A percentile compares a stretch with the other conserved stretches of the same genome.
phyloP scores from a whole-genome alignment of 1,140 invertebrate species.

The Choristoneura fumiferana region DNA sequence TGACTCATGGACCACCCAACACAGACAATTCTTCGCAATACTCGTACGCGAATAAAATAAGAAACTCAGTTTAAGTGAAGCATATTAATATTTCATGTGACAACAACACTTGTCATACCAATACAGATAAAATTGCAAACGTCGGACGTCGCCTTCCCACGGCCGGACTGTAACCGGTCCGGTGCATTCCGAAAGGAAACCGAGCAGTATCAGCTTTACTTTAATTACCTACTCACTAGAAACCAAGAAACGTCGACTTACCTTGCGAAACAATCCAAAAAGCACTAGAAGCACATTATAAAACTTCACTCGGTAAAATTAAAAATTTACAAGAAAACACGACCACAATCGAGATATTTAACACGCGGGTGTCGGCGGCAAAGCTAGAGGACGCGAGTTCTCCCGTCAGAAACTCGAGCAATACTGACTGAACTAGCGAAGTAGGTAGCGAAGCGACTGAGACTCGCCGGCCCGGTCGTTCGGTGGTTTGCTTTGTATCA shows the following conservation, averaged over 20 bases:
- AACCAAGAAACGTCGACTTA: constrained; percentile 54
- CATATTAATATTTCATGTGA: background rate
- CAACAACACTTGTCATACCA: constrained; percentile 31
- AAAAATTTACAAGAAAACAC: constrained; percentile 43
- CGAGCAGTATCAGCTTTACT: constrained; percentile 47
- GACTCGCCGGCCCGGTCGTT: constrained; percentile 27
- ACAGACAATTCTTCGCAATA: too few species aligned
- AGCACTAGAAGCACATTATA: constrained; percentile 47
- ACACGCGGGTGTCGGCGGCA: constrained; percentile 47
- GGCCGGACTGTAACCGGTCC: constrained; percentile 66
- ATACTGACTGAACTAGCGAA: constrained; percentile 46
- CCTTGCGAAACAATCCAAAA: constrained; percentile 40
- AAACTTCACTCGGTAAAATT: constrained; percentile 53
- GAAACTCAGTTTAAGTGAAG: too few species aligned
- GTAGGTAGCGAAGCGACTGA: background rate
- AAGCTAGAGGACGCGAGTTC: constrained; percentile 29
- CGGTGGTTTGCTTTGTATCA: constrained; percentile 31
- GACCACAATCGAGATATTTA: constrained; percentile 33
- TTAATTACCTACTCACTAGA: constrained; percentile 59
- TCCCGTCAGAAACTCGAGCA: constrained; percentile 29
- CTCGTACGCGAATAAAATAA: too few species aligned
- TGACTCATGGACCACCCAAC: too few species aligned
- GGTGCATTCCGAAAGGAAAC: constrained; percentile 67
- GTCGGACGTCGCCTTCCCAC: constrained; percentile 48
- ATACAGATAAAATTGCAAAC: constrained; percentile 49